Conservation (phyloP, 2,113 vertebrate genomes). For the Smithornis capensis region DNA sequence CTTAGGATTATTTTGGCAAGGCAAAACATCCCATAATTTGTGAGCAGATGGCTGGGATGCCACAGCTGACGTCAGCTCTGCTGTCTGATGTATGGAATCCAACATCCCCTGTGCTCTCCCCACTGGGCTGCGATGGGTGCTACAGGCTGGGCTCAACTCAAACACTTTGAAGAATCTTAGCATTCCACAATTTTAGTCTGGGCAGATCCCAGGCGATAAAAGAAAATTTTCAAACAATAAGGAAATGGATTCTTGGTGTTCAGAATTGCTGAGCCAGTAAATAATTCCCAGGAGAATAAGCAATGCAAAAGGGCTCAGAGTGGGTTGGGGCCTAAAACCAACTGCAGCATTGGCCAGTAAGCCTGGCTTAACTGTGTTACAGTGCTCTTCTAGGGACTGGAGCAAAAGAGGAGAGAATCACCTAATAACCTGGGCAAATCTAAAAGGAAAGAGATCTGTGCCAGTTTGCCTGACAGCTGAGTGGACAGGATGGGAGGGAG, state of each 20-base stretch:
- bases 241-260: not conserved
- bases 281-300: not conserved
- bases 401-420: not conserved
- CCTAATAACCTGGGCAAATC: not conserved
- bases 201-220: not conserved
- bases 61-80: not conserved
- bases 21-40: not conserved
- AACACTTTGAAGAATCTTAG: not conserved
- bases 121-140: accelerated
- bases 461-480: not conserved
- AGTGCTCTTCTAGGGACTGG: not conserved
- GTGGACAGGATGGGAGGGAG: not conserved
- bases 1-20: not conserved
- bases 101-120: not conserved
- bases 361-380: not conserved
- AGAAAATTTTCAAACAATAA: not conserved
- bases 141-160: not conserved
- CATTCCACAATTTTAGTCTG: not conserved
- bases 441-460: not conserved
- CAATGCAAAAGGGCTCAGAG: not conserved
- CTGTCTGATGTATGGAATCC: not conserved
- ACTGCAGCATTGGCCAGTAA: not conserved
- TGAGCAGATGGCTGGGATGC: not conserved
- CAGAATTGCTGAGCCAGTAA: not conserved
- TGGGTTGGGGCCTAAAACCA: not conserved